A percentile compares a stretch with the other conserved stretches of the same genome.
These are phyloP conservation scores for Gallinago media DNA, from an alignment of 2,113 vertebrate genomes.

Conservation along the genomic window DNA sequence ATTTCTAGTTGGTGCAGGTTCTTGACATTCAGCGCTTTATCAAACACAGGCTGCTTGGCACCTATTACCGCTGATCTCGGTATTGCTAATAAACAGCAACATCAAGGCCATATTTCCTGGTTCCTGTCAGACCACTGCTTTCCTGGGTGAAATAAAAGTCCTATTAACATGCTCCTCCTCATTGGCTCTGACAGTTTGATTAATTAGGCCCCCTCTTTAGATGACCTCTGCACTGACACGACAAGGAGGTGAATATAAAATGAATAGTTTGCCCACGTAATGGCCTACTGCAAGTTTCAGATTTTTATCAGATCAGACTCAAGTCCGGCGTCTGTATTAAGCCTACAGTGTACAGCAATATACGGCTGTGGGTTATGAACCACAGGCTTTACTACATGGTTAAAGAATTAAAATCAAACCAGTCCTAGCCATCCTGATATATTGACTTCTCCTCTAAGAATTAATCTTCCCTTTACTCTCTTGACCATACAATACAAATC, in stretches of 20 bases:
- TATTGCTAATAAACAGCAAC: conserved; percentile 83
- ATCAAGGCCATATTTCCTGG: conserved; percentile 79
- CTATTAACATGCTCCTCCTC: conserved; percentile 96
- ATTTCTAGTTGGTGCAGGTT: conserved; percentile 74
- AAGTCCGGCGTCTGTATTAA: conserved; percentile 69
- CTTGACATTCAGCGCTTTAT: conserved; percentile 83
- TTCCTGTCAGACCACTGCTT: conserved; percentile 84
- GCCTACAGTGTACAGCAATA: not conserved
- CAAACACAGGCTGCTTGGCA: conserved; percentile 83
- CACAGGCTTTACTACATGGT: not conserved
- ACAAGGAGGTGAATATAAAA: conserved; percentile 91
- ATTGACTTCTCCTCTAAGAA: not conserved
- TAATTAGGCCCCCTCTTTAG: conserved; percentile 90
- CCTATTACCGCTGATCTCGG: conserved; percentile 82
- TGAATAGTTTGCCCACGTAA: conserved; percentile 85
- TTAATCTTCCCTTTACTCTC: conserved; percentile 11
- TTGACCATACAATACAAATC: conserved; percentile 30
- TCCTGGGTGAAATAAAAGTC: conserved; percentile 93
- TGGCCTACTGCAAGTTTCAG: conserved; percentile 74
- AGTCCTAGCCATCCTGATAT: not conserved
- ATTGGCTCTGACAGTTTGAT: conserved; percentile 95
- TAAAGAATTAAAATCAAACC: conserved; percentile 22
- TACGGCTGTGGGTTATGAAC: not conserved
- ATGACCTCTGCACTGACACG: conserved; percentile 87
- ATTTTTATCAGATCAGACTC: conserved; percentile 69